A percentile compares a stretch with the other conserved stretches of the same genome.
Conservation (phyloP, 2,797 vertebrate species). For the Geotrypetes seraphini region DNA sequence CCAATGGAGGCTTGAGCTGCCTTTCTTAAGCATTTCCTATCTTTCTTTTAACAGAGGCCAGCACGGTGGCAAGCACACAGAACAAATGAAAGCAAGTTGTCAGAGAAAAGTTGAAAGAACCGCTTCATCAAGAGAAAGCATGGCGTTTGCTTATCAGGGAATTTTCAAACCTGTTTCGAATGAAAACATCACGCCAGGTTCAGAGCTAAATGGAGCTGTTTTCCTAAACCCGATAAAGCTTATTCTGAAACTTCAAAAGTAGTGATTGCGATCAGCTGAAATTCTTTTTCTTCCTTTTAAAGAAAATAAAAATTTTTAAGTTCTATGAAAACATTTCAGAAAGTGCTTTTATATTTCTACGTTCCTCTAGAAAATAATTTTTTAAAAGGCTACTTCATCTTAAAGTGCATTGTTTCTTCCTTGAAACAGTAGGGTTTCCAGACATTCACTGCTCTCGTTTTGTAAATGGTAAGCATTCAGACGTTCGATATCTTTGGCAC, state of each 20-base stretch:
- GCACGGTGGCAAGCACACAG: slow-evolving; percentile 15
- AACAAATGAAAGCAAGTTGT: slow-evolving; percentile 21
- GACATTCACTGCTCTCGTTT: slow-evolving; percentile 49
- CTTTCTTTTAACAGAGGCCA: slow-evolving; percentile 20
- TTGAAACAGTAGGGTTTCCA: slow-evolving; percentile 25
- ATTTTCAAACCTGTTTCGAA: slow-evolving; percentile 29
- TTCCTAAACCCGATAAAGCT: slow-evolving; percentile 4
- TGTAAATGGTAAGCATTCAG: slow-evolving; percentile 51
- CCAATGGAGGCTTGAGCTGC: background rate
- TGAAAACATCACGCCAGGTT: slow-evolving; percentile 15
- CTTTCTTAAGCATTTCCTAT: slow-evolving; percentile 1
- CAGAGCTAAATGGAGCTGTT: slow-evolving; percentile 2
- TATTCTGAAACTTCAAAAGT: background rate
- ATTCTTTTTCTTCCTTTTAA: slow-evolving; percentile 10
- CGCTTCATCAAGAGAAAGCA: background rate
- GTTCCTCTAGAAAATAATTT: too few relatives aligned
- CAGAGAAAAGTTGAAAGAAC: slow-evolving; percentile 13
- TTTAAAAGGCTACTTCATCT: slow-evolving; percentile 7
- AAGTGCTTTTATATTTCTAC: slow-evolving; percentile 2
- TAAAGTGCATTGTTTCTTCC: slow-evolving; percentile 20
- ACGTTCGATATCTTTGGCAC: slow-evolving; percentile 40
- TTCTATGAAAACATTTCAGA: slow-evolving; percentile 5
- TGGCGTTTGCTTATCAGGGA: background rate
- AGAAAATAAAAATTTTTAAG: background rate
- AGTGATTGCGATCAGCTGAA: background rate